Percentiles rank a stretch among this genome's conserved stretches.
phyloP scores from a whole-genome alignment of 2,113 vertebrate species.

The Passer montanus region DNA sequence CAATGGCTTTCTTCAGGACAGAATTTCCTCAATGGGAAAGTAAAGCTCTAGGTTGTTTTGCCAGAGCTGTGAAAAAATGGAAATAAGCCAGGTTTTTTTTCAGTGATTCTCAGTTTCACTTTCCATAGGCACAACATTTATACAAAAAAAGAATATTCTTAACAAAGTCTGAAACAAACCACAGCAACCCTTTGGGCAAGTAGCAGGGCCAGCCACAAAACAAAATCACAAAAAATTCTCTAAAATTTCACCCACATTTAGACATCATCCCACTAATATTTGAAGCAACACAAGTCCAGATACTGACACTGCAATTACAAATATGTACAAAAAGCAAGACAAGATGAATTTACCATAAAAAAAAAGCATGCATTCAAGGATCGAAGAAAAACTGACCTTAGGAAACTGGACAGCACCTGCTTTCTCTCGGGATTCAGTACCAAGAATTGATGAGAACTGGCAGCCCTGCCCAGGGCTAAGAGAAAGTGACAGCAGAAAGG shows the following conservation, averaged over 20 bases:
- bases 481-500: constrained; percentile 23
- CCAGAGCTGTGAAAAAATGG: neutral
- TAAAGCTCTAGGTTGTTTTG: neutral
- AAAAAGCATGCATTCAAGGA: neutral
- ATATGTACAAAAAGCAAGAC: neutral
- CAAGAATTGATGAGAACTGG: neutral
- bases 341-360: neutral
- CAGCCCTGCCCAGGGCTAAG: neutral
- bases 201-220: neutral
- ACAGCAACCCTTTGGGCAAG: neutral
- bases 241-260: neutral
- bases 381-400: constrained; percentile 27
- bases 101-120: neutral
- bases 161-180: neutral
- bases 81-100: neutral
- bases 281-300: neutral
- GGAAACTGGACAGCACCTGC: neutral
- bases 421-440: neutral
- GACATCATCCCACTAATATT: neutral
- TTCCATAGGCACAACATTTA: neutral
- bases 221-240: neutral
- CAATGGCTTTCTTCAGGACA: neutral
- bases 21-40: neutral
- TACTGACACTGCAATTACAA: neutral
- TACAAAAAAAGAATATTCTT: neutral